Conservation (phyloP, 2,113 vertebrate species). For the Nycticryphes semicollaris region DNA sequence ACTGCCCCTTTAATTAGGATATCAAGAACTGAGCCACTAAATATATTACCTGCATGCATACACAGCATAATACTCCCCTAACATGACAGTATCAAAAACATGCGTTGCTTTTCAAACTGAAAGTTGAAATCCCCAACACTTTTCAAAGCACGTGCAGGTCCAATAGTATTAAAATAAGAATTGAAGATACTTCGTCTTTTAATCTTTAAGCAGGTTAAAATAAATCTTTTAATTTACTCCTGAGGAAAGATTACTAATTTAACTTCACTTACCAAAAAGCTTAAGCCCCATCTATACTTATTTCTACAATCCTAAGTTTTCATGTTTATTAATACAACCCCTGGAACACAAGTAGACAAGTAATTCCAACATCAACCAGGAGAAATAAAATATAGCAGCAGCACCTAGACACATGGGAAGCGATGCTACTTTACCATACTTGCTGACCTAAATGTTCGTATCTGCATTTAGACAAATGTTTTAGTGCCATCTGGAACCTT, state of each 20-base stretch:
- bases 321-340: neutral
- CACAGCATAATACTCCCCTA: neutral
- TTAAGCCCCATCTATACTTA: neutral
- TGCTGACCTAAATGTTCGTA: neutral
- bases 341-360: neutral
- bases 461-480: neutral
- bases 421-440: neutral
- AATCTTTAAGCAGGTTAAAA: neutral
- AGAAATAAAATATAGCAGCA: neutral
- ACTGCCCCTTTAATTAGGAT: neutral
- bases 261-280: neutral
- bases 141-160: neutral
- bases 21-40: neutral
- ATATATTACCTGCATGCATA: neutral
- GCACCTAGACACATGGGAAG: neutral
- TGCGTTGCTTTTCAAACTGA: neutral
- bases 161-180: neutral
- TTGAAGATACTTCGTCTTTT: neutral
- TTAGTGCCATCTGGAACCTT: neutral
- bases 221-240: neutral
- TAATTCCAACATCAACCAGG: neutral
- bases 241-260: neutral
- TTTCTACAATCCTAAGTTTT: neutral
- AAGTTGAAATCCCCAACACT: neutral
- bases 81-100: neutral